A percentile compares a stretch with the other conserved stretches of the same genome.
Conservation (phyloP, 2,113 vertebrate species). For the Myotis yumanensis region DNA sequence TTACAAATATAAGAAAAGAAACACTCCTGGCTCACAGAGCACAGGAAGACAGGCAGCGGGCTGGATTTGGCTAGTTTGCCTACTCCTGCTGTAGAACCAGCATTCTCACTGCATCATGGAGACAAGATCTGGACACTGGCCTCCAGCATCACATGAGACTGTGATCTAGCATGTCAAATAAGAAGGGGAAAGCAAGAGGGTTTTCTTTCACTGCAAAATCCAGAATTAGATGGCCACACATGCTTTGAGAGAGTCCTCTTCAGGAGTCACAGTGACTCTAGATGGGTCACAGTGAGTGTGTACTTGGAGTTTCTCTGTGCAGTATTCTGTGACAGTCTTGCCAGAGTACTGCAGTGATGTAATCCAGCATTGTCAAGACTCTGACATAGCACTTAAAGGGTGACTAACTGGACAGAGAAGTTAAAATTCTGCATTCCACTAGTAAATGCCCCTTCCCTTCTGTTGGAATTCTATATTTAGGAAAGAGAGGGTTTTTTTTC, state of each 20-base stretch:
- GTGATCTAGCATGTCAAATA: background rate
- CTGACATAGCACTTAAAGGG: background rate
- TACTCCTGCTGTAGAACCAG: background rate
- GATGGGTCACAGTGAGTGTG: background rate
- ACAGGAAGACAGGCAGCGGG: background rate
- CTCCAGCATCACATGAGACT: background rate
- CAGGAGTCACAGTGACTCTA: background rate
- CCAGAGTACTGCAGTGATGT: background rate
- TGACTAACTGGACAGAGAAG: background rate
- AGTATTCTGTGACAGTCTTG: background rate
- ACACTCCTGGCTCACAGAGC: background rate
- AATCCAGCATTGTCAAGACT: background rate
- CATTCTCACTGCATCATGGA: background rate
- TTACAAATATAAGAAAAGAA: background rate
- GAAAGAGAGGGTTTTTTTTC: background rate
- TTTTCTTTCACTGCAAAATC: background rate
- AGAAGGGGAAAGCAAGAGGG: background rate
- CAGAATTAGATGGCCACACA: background rate
- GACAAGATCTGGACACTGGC: background rate
- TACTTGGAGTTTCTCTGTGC: background rate
- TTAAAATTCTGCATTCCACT: background rate
- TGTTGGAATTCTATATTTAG: slow-evolving; percentile 10
- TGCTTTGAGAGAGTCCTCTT: slow-evolving; percentile 12
- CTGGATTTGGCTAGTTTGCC: background rate
- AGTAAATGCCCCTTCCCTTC: background rate